A percentile compares a stretch with the other conserved stretches of the same genome.
These are phyloP conservation scores for Centropyge bicolor DNA, from an alignment of 2,797 vertebrate species.

Conservation along the genomic window DNA sequence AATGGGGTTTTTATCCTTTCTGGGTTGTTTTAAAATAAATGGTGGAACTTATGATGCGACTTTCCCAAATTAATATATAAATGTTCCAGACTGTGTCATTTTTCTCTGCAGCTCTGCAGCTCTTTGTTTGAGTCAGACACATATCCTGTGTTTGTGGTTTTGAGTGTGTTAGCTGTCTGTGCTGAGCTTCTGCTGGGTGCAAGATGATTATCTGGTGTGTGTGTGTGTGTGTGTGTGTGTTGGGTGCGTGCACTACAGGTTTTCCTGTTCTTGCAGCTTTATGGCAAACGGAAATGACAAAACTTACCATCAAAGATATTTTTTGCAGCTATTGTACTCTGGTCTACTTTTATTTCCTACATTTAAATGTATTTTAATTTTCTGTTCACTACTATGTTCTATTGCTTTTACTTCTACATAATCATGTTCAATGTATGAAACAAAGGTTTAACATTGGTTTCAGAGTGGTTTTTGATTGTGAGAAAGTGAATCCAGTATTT, in stretches of 20 bases:
- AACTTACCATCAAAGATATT: no score
- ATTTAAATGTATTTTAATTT: not conserved
- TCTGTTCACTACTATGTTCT: not conserved
- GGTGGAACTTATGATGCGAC: not conserved
- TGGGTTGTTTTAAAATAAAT: not conserved
- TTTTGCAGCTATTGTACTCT: not conserved
- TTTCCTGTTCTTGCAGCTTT: constrained; percentile 8
- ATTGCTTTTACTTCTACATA: no score
- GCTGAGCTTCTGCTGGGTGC: not conserved
- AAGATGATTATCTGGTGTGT: constrained; percentile 2
- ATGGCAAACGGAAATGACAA: not conserved
- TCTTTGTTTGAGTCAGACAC: not conserved
- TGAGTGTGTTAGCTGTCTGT: not conserved
- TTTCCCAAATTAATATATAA: not conserved
- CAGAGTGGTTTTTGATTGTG: no score
- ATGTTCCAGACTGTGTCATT: not conserved
- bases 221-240: constrained; percentile 5
- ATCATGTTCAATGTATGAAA: no score
- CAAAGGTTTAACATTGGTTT: no score
- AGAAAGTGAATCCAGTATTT: no score
- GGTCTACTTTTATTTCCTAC: not conserved
- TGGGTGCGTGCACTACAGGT: fast-evolving
- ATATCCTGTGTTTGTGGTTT: constrained; percentile 69
- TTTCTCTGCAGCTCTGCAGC: not conserved
- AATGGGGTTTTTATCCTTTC: not conserved